These are phyloP conservation scores for Arctocebus calabarensis DNA, from an alignment of 2,797 vertebrate genomes.

Conservation along the genomic window DNA sequence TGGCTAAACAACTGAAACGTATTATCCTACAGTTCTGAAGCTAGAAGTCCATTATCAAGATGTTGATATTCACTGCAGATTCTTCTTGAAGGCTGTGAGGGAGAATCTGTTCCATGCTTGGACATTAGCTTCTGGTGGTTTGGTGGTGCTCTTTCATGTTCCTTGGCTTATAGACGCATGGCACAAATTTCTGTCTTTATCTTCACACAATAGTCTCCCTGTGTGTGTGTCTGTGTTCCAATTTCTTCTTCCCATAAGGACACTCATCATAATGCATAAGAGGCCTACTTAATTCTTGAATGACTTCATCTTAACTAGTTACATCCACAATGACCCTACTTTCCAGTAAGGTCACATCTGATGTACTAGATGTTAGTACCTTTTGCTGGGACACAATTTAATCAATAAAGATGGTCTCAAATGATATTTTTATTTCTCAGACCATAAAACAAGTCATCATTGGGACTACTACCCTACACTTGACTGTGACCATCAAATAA, in stretches of 20 bases:
- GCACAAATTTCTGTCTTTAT: background rate
- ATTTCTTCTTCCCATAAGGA: background rate
- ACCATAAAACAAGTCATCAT: background rate
- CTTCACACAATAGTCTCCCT: background rate
- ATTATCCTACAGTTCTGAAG: background rate
- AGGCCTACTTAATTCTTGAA: background rate
- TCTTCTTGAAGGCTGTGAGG: background rate
- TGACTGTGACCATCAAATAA: background rate
- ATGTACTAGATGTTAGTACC: background rate
- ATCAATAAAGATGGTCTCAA: background rate
- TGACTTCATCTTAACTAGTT: background rate
- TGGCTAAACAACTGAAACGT: background rate
- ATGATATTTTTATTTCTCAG: background rate
- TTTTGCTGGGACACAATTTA: background rate
- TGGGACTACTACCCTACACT: background rate
- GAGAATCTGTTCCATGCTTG: background rate
- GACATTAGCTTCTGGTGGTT: background rate
- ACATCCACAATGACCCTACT: background rate
- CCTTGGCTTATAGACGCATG: background rate
- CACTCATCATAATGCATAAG: background rate
- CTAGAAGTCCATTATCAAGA: background rate
- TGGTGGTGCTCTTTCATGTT: background rate
- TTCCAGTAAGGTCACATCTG: background rate
- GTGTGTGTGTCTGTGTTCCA: background rate
- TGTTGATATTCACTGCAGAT: rapidly evolving